Percentiles rank a stretch among this genome's conserved stretches.
Conservation (phyloP, 2,888 invertebrate species). For the Antheraea assamensis region DNA sequence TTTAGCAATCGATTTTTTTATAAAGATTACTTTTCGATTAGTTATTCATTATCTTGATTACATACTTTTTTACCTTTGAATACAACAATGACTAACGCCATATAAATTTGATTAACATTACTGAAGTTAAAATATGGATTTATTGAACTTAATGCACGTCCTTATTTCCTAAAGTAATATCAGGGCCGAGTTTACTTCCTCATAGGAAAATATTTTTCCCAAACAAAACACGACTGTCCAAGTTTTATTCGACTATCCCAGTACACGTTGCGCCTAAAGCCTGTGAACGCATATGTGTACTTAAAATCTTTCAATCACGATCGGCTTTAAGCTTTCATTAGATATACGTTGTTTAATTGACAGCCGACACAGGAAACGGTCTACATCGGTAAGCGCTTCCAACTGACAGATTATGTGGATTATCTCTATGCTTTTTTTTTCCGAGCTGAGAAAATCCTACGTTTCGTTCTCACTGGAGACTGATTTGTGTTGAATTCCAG, state of each 20-base stretch:
- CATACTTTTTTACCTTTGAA: too few species aligned
- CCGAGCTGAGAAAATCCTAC: background rate
- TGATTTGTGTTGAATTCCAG: background rate
- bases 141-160: too few species aligned
- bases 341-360: slow-evolving; percentile 34
- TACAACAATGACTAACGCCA: too few species aligned
- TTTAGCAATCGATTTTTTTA: too few species aligned
- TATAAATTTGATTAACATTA: too few species aligned
- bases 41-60: too few species aligned
- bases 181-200: too few species aligned
- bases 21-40: too few species aligned
- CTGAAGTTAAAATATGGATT: too few species aligned
- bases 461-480: background rate
- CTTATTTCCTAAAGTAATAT: too few species aligned
- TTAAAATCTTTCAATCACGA: slow-evolving; percentile 52
- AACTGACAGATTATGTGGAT: slow-evolving; percentile 40
- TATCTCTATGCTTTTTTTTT: slow-evolving; percentile 21
- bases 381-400: slow-evolving; percentile 34
- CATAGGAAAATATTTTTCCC: background rate
- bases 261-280: background rate
- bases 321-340: slow-evolving; percentile 35
- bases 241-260: background rate
- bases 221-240: background rate
- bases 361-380: slow-evolving; percentile 40
- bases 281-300: background rate